Conservation (phyloP, 2,888 invertebrate species). For the Melanargia galathea region DNA sequence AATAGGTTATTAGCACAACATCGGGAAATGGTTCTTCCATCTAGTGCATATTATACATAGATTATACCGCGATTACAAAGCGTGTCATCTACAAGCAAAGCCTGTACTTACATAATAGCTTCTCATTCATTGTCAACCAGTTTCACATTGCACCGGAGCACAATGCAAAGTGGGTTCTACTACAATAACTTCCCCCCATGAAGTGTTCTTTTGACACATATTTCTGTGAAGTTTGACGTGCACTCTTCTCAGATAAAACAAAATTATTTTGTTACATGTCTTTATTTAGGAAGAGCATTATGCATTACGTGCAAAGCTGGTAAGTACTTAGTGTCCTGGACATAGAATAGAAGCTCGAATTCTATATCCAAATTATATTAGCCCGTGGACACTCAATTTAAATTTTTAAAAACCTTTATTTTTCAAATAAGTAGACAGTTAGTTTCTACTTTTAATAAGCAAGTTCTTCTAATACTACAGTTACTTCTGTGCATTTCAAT, state of each 20-base stretch:
- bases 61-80: slow-evolving; percentile 4
- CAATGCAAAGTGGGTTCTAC: slow-evolving; percentile 40
- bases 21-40: too few species aligned
- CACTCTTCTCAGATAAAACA: slow-evolving; percentile 40
- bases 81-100: slow-evolving; percentile 16
- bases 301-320: slow-evolving; percentile 93
- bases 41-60: too few species aligned
- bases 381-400: not conserved
- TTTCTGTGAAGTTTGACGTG: slow-evolving; percentile 30
- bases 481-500: slow-evolving; percentile 4
- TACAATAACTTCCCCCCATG: slow-evolving; percentile 36
- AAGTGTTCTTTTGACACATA: slow-evolving; percentile 40
- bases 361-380: not conserved
- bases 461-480: too few species aligned
- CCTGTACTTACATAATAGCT: slow-evolving; percentile 18
- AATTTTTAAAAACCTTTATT: not conserved
- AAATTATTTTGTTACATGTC: slow-evolving; percentile 50
- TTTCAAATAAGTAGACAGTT: not conserved
- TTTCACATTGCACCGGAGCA: slow-evolving; percentile 37
- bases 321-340: slow-evolving; percentile 73
- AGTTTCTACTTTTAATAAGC: not conserved
- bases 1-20: too few species aligned
- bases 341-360: slow-evolving; percentile 33
- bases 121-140: slow-evolving; percentile 26
- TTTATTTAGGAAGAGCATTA: slow-evolving; percentile 88